A percentile compares a stretch with the other conserved stretches of the same genome.
Evolutionary conservation across 2,797 vertebrate species (phyloP).

Genomic region (Onychomys torridus): DNA sequence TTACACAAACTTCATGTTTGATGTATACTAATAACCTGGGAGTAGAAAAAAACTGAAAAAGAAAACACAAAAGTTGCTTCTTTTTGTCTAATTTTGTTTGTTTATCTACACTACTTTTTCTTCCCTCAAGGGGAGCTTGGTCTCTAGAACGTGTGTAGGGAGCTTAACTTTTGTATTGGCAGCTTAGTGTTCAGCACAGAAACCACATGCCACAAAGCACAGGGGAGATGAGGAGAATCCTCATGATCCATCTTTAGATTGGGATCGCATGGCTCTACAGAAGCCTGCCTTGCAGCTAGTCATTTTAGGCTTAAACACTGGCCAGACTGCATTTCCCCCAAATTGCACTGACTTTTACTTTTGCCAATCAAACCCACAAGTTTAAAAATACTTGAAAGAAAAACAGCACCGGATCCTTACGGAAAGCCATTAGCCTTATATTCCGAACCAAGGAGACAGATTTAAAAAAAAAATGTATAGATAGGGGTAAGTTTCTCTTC

Average conservation of each 20-base stretch:
- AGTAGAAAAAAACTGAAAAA: neutral
- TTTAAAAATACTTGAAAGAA: conserved; percentile 70
- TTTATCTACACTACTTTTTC: neutral
- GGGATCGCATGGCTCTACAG: neutral
- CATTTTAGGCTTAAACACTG: conserved; percentile 64
- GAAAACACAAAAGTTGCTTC: neutral
- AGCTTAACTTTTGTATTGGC: conserved; percentile 55
- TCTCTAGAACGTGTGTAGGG: conserved; percentile 45
- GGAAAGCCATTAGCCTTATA: conserved; percentile 8
- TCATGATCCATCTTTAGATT: conserved; percentile 39
- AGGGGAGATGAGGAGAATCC: neutral
- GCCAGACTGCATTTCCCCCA: conserved; percentile 43
- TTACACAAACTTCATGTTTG: neutral
- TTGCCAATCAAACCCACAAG: conserved; percentile 66
- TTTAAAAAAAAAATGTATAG: neutral
- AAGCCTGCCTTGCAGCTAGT: conserved; percentile 20
- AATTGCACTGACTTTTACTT: conserved; percentile 50
- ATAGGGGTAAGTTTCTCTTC: conserved; percentile 68
- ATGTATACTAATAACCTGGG: neutral
- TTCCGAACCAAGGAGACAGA: neutral
- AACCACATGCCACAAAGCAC: conserved; percentile 46
- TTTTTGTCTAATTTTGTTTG: neutral
- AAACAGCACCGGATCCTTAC: conserved; percentile 40
- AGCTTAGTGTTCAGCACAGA: conserved; percentile 29
- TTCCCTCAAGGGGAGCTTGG: neutral